phyloP scores from a whole-genome alignment of 2,797 vertebrate species.

The Bovichtus variegatus region DNA sequence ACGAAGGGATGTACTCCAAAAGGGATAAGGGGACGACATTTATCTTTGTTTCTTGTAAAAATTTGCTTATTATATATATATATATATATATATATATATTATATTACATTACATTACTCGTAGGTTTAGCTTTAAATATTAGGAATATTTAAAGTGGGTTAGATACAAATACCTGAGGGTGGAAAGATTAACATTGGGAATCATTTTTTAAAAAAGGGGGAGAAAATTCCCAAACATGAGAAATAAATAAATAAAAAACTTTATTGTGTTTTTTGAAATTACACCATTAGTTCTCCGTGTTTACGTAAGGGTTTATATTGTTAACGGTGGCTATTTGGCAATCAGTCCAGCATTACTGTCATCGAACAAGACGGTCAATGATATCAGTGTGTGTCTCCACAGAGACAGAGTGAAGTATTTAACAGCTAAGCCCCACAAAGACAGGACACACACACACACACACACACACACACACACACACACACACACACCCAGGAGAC shows the following conservation, averaged over 20 bases:
- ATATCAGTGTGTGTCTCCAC: conserved; percentile 60
- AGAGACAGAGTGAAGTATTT: conserved; percentile 76
- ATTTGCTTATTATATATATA: no score
- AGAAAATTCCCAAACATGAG: neutral
- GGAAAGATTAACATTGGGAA: neutral
- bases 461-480: conserved; percentile 36
- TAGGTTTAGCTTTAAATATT: no score
- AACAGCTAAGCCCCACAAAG: conserved; percentile 64
- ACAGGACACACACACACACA: conserved; percentile 40
- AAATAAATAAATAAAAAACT: no score
- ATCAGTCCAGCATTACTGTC: conserved; percentile 69
- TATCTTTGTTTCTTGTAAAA: neutral
- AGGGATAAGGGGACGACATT: neutral
- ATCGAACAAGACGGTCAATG: conserved; percentile 69
- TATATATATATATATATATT: no score
- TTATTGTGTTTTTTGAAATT: no score
- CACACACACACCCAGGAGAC: conserved; percentile 8
- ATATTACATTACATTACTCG: no score
- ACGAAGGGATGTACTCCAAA: neutral
- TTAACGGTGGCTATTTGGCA: conserved; percentile 58
- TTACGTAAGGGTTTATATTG: conserved; percentile 28
- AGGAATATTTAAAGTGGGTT: neutral
- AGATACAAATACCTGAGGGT: neutral
- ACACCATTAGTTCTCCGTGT: conserved; percentile 1
- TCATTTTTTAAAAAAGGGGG: neutral